phyloP scores from a whole-genome alignment of 1,140 invertebrate species.

The Aphelinus certus region DNA sequence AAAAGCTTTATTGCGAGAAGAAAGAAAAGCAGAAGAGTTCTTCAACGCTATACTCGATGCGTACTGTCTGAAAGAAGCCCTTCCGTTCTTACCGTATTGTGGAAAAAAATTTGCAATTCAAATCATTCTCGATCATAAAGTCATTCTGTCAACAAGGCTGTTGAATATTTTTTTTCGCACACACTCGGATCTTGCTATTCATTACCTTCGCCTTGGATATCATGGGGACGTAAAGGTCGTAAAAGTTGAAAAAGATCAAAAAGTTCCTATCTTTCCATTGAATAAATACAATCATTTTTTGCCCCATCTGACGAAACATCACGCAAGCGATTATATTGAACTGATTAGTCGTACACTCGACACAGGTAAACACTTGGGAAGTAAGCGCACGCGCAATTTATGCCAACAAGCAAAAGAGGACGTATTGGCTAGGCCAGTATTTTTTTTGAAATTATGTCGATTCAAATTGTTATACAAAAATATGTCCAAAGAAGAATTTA shows the following conservation, averaged over 20 bases:
- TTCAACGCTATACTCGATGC: constrained; percentile 27
- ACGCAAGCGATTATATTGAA: background rate
- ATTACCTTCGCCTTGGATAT: background rate
- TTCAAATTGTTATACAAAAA: background rate
- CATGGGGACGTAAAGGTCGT: background rate
- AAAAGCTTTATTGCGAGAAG: constrained; percentile 5
- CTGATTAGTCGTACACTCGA: background rate
- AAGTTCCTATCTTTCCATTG: background rate
- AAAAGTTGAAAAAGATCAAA: background rate
- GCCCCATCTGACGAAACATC: background rate
- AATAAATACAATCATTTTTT: background rate
- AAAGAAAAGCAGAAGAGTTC: constrained; percentile 44
- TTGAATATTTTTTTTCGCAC: constrained; percentile 38
- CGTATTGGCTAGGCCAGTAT: background rate
- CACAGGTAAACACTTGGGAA: background rate
- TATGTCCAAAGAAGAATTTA: background rate
- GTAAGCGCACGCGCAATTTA: too few relatives aligned
- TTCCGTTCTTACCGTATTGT: constrained; percentile 46
- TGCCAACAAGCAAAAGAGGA: background rate
- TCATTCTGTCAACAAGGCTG: constrained; percentile 23
- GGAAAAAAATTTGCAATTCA: constrained; percentile 42
- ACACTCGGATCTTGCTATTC: constrained; percentile 43
- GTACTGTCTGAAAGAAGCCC: constrained; percentile 41
- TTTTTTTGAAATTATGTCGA: background rate
- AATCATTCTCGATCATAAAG: constrained; percentile 26